These are phyloP conservation scores for Perizoma affinitatum DNA, from an alignment of 2,888 invertebrate species.

Conservation along the genomic window DNA sequence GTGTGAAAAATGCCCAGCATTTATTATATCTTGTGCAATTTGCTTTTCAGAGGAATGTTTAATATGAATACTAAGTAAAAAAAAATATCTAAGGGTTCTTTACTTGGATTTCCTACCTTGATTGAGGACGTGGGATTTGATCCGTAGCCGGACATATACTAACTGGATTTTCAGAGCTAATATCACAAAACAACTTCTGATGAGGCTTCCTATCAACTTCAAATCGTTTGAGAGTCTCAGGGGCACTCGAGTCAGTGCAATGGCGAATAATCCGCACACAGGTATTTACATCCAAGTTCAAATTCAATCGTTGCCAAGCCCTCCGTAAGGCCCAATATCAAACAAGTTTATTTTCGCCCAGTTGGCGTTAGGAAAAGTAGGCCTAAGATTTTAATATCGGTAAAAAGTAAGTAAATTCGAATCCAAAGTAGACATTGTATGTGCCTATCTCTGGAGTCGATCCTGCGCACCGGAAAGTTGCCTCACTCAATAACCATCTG, in stretches of 20 bases:
- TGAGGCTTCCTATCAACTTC: slow-evolving; percentile 23
- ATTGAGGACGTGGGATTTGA: no score
- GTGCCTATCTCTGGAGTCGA: slow-evolving; percentile 47
- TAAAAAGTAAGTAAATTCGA: slow-evolving; percentile 29
- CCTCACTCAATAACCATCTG: slow-evolving; percentile 68
- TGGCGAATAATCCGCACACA: slow-evolving; percentile 19
- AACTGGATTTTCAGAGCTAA: slow-evolving; percentile 1
- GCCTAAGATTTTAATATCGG: slow-evolving; percentile 30
- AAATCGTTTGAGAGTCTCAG: slow-evolving; percentile 26
- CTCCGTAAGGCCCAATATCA: slow-evolving; percentile 20
- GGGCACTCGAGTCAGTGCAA: slow-evolving; percentile 28
- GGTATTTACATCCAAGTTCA: slow-evolving; percentile 11
- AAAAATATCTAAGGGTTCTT: no score
- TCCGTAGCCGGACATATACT: no score
- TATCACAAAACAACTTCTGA: slow-evolving; percentile 14
- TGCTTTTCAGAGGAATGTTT: no score
- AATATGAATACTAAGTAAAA: no score
- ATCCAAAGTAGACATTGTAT: slow-evolving; percentile 30
- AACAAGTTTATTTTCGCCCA: slow-evolving; percentile 15
- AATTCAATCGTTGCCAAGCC: slow-evolving; percentile 17
- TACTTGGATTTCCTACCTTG: no score
- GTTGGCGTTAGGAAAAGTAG: slow-evolving; percentile 20
- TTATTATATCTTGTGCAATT: no score
- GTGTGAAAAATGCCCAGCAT: no score
- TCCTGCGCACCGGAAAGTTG: slow-evolving; percentile 49